Evolutionary conservation across 2,113 vertebrate genomes (phyloP).

Genomic region (Myotis davidii): DNA sequence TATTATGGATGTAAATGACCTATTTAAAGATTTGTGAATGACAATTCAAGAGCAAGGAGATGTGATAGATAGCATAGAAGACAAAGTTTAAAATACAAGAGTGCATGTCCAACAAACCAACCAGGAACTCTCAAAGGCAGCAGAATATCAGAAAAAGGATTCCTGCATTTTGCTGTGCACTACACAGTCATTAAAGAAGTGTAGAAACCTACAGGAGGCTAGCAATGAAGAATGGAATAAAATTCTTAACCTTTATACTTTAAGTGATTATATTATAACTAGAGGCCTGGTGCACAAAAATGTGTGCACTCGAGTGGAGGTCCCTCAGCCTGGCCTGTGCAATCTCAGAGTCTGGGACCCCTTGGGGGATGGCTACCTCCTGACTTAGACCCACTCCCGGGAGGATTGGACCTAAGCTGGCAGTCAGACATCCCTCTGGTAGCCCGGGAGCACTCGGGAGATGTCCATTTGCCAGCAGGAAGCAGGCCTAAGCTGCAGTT

Average conservation of each 20-base stretch:
- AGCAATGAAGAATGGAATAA: constrained; percentile 36
- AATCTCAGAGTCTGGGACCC: too few relatives aligned
- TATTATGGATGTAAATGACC: constrained; percentile 97
- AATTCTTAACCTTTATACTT: background rate
- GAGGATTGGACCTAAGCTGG: too few relatives aligned
- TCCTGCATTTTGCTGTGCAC: background rate
- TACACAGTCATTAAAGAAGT: constrained; percentile 27
- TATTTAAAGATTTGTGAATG: constrained; percentile 97
- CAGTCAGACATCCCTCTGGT: too few relatives aligned
- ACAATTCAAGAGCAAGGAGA: constrained; percentile 99
- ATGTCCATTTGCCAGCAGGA: too few relatives aligned
- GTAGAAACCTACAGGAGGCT: background rate
- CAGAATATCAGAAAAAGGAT: constrained; percentile 32
- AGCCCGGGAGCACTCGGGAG: too few relatives aligned
- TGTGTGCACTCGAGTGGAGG: too few relatives aligned
- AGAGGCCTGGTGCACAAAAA: background rate
- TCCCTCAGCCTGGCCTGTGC: too few relatives aligned
- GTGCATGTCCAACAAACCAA: background rate
- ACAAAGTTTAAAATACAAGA: background rate
- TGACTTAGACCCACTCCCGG: too few relatives aligned
- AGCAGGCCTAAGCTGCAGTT: too few relatives aligned
- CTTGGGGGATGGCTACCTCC: too few relatives aligned
- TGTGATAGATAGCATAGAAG: constrained; percentile 90
- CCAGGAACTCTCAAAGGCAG: background rate
- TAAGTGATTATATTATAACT: background rate